Percentiles rank a stretch among this genome's conserved stretches.
These are phyloP conservation scores for Drosophila nigromelanica DNA, from an alignment of 1,140 invertebrate species.

Conservation along the genomic window DNA sequence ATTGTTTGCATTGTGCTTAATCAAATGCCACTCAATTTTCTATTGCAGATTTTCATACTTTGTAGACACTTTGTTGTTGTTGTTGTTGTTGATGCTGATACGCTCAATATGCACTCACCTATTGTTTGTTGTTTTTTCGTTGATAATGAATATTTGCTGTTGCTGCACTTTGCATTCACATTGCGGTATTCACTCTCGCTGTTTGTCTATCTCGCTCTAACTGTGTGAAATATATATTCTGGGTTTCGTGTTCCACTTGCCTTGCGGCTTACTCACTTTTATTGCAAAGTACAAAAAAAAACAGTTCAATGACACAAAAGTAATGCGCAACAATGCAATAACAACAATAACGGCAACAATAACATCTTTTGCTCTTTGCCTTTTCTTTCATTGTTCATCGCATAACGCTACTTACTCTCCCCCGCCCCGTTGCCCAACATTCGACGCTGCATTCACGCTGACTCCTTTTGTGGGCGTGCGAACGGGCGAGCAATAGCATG, in stretches of 20 bases:
- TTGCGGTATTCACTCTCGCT: constrained; percentile 15
- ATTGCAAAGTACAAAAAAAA: constrained; percentile 33
- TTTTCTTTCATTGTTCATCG: constrained; percentile 55
- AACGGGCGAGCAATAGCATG: constrained; percentile 8
- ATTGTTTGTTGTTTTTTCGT: constrained; percentile 33
- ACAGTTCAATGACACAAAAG: constrained; percentile 79
- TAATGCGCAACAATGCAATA: constrained; percentile 66
- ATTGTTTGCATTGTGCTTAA: neutral
- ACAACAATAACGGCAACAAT: constrained; percentile 44
- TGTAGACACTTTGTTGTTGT: constrained; percentile 5
- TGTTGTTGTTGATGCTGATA: constrained; percentile 27
- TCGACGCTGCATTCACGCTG: constrained; percentile 14
- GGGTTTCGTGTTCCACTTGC: constrained; percentile 39
- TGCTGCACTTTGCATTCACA: constrained; percentile 23
- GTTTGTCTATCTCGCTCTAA: constrained; percentile 5
- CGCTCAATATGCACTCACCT: constrained; percentile 36
- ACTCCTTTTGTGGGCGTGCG: constrained; percentile 47
- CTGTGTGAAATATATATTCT: constrained; percentile 3
- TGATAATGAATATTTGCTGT: constrained; percentile 41
- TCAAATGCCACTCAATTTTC: constrained; percentile 32
- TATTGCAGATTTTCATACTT: constrained; percentile 22
- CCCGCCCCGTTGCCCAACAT: neutral
- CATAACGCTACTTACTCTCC: constrained; percentile 44
- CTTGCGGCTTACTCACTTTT: constrained; percentile 57
- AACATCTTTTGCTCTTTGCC: constrained; percentile 68